Conservation (phyloP, 37 sponge, comb jelly and placozoan genomes). For the Eunapius fragilis region DNA sequence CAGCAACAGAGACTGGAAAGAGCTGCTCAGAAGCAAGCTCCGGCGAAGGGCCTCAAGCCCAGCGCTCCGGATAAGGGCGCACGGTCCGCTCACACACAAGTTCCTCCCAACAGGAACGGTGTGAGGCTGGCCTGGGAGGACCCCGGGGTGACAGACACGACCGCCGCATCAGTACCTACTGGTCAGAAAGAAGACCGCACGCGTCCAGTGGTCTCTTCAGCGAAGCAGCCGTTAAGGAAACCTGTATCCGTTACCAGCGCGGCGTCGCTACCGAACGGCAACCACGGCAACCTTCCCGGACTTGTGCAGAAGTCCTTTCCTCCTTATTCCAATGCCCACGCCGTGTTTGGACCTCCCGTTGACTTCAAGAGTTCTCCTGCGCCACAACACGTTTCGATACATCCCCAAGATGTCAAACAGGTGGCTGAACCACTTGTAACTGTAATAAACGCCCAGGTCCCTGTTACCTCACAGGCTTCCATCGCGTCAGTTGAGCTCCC, state of each 20-base stretch:
- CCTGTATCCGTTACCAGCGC: not conserved
- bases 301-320: not conserved
- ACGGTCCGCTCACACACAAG: not conserved
- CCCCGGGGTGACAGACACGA: not conserved
- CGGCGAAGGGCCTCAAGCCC: not conserved
- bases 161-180: not conserved
- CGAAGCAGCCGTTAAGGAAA: not conserved
- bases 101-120: not conserved
- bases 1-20: constrained; percentile 39
- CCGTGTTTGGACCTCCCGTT: constrained; percentile 67
- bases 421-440: no score
- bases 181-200: not conserved
- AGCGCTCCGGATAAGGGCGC: not conserved
- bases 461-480: not conserved
- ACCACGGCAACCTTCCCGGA: not conserved
- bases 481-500: not conserved
- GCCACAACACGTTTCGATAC: not conserved
- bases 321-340: constrained; percentile 33
- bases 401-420: not conserved
- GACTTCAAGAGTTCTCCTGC: constrained; percentile 18
- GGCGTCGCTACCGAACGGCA: not conserved
- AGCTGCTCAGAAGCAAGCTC: not conserved
- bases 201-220: not conserved
- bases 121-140: not conserved
- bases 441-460: not conserved